phyloP scores from a whole-genome alignment of 1,140 invertebrate genomes.

The Drosophila ohnishii region DNA sequence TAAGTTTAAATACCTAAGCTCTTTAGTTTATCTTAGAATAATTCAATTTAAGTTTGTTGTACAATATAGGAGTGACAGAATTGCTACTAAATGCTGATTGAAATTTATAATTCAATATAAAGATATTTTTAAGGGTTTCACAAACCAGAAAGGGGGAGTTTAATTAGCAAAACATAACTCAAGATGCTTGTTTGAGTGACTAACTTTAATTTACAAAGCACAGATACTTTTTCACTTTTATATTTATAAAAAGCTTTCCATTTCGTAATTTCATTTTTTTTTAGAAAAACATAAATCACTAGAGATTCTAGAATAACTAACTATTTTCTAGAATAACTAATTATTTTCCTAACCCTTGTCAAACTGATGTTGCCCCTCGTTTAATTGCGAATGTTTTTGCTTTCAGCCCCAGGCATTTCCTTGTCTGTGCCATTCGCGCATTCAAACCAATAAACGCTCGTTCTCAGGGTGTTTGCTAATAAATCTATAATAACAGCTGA shows the following conservation, averaged over 20 bases:
- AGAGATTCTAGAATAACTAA: neutral
- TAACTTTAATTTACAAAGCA: neutral
- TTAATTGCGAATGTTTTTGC: neutral
- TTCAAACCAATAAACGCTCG: conserved; percentile 9
- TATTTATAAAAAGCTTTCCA: neutral
- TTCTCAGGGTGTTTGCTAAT: conserved; percentile 27
- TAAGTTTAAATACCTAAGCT: neutral
- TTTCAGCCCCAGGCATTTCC: conserved; percentile 11
- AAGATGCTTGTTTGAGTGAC: neutral
- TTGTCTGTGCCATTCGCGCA: conserved; percentile 10
- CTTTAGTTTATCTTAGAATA: neutral
- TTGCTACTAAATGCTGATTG: neutral
- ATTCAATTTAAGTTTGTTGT: neutral
- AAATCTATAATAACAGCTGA: conserved; percentile 34
- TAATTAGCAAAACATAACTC: neutral
- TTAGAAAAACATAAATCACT: no score
- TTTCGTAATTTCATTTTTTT: no score
- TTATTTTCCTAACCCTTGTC: neutral
- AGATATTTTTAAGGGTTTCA: no score
- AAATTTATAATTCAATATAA: neutral
- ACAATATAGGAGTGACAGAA: no score
- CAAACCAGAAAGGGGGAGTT: neutral
- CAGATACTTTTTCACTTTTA: neutral
- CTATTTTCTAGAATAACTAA: neutral
- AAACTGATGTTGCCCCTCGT: neutral